Conservation (phyloP, 2,888 invertebrate species). For the Ommatoiulus sabulosus region DNA sequence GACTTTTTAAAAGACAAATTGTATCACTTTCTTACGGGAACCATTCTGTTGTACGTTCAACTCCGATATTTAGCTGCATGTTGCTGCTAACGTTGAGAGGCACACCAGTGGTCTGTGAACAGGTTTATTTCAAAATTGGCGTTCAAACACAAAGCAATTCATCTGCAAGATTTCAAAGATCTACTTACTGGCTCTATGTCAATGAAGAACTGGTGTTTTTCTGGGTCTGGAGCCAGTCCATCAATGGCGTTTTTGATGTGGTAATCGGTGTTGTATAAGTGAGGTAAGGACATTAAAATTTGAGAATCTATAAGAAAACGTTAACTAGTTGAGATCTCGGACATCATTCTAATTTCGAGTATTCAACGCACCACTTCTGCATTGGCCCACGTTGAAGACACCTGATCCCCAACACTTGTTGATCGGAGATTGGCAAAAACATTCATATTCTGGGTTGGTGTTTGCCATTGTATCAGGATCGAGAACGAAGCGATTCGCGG, state of each 20-base stretch:
- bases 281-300: constrained; percentile 50
- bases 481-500: not conserved
- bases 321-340: not conserved
- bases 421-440: not conserved
- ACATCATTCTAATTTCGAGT: not conserved
- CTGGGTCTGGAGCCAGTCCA: constrained; percentile 47
- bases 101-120: not conserved
- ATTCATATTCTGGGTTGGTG: constrained; percentile 20
- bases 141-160: not conserved
- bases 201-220: constrained; percentile 35
- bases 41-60: not conserved
- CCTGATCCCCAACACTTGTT: constrained; percentile 29
- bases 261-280: constrained; percentile 49
- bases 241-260: constrained; percentile 49
- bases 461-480: not conserved
- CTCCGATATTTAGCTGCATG: not conserved
- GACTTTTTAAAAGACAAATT: not conserved
- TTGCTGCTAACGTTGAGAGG: not conserved
- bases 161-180: not conserved
- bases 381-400: constrained; percentile 27
- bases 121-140: not conserved
- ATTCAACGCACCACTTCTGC: constrained; percentile 8
- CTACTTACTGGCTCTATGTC: constrained; percentile 47
- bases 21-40: not conserved
- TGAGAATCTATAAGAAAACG: constrained; percentile 1